Percentiles rank a stretch among this genome's conserved stretches.
phyloP scores from a whole-genome alignment of 35 echinoderm and acorn worm genomes.

The Holothuria glaberrima region DNA sequence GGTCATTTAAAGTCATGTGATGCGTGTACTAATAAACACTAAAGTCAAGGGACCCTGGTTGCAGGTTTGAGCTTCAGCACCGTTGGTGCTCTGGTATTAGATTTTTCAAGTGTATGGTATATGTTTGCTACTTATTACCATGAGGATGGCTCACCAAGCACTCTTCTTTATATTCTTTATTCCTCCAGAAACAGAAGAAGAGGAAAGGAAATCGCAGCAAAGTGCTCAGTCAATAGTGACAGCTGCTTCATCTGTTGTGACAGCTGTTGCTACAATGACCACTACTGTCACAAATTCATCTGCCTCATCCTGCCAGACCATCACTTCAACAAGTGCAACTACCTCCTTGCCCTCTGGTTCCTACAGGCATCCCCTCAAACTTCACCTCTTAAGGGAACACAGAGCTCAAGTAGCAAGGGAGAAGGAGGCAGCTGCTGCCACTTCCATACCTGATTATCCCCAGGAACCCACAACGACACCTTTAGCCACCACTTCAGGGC shows the following conservation, averaged over 20 bases:
- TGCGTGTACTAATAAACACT: too few species aligned
- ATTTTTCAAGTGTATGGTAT: background rate
- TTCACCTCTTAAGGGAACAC: conserved; percentile 47
- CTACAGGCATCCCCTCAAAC: conserved; percentile 42
- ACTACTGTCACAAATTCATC: background rate
- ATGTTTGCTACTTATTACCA: too few species aligned
- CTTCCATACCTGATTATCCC: background rate
- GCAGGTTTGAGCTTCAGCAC: too few species aligned
- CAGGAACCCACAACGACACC: background rate
- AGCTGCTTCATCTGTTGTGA: conserved; percentile 7
- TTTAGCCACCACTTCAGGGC: background rate
- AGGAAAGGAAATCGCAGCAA: conserved; percentile 81
- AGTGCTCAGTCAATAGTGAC: background rate
- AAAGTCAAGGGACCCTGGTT: too few species aligned
- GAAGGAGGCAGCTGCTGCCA: background rate
- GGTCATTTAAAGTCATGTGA: background rate
- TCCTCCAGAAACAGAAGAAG: conserved; percentile 88
- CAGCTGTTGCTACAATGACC: conserved; percentile 2
- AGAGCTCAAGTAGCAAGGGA: conserved; percentile 33
- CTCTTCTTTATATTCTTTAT: background rate
- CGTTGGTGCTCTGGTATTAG: too few species aligned
- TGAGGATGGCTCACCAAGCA: background rate
- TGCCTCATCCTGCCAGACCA: background rate
- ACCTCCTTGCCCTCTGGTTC: conserved; percentile 30
- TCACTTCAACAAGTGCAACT: background rate